phyloP scores from a whole-genome alignment of 2,113 vertebrate genomes.

The Gymnobelideus leadbeateri region DNA sequence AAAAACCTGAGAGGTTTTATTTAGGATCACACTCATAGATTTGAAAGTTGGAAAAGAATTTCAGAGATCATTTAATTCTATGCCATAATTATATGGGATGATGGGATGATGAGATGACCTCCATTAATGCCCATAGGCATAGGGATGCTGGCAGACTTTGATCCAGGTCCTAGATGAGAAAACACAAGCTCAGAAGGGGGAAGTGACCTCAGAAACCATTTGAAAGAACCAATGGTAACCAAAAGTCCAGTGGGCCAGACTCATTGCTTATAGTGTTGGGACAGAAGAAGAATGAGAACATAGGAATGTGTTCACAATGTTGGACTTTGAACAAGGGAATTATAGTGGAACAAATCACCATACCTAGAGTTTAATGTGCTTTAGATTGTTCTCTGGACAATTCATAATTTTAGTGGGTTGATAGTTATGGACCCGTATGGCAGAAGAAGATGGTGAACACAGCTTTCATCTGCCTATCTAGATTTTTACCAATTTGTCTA shows the following conservation, averaged over 20 bases:
- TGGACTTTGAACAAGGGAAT: neutral
- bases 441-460: neutral
- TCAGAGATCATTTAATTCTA: neutral
- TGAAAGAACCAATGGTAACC: neutral
- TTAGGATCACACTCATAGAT: neutral
- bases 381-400: no score
- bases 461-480: neutral
- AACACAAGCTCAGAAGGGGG: neutral
- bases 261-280: neutral
- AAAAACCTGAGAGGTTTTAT: no score
- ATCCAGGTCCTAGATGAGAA: neutral
- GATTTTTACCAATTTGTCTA: neutral
- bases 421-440: neutral
- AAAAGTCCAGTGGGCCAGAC: neutral
- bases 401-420: neutral
- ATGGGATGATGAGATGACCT: no score
- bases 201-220: neutral
- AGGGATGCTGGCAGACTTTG: no score
- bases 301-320: neutral
- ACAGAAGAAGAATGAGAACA: neutral
- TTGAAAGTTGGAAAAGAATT: neutral
- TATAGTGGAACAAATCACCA: neutral
- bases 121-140: no score
- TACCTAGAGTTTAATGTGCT: neutral
- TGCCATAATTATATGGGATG: neutral